Conservation (phyloP, 2,888 invertebrate species). For the Clostera curtula region DNA sequence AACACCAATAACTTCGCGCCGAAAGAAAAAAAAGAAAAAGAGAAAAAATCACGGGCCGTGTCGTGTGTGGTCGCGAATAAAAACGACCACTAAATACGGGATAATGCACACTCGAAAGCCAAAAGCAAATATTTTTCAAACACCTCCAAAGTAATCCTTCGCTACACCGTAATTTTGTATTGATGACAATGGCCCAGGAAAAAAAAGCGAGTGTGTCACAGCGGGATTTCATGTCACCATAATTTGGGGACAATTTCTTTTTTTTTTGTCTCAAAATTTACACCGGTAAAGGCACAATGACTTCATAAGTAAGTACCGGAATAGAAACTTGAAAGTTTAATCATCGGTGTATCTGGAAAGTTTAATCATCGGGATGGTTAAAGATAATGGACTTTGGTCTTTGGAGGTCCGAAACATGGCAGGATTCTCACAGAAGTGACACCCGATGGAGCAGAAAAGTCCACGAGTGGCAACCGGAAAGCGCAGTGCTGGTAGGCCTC, state of each 20-base stretch:
- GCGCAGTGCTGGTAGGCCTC: too few species aligned
- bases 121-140: constrained; percentile 71
- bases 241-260: constrained; percentile 68
- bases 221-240: constrained; percentile 57
- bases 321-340: too few species aligned
- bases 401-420: too few species aligned
- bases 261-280: too few species aligned
- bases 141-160: constrained; percentile 62
- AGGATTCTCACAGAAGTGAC: too few species aligned
- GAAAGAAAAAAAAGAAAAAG: constrained; percentile 30
- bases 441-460: too few species aligned
- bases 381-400: too few species aligned
- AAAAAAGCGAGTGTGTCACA: constrained; percentile 29
- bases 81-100: constrained; percentile 42
- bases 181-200: constrained; percentile 59
- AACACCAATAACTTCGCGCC: constrained; percentile 68
- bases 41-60: constrained; percentile 5
- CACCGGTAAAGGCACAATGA: constrained; percentile 39
- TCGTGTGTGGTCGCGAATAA: constrained; percentile 61
- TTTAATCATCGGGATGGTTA: too few species aligned
- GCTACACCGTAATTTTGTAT: constrained; percentile 64
- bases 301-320: too few species aligned
- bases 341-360: too few species aligned
- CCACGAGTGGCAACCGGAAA: too few species aligned
- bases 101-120: constrained; percentile 57